Evolutionary conservation across 2,797 vertebrate species (phyloP).

Genomic region (Allobates femoralis): DNA sequence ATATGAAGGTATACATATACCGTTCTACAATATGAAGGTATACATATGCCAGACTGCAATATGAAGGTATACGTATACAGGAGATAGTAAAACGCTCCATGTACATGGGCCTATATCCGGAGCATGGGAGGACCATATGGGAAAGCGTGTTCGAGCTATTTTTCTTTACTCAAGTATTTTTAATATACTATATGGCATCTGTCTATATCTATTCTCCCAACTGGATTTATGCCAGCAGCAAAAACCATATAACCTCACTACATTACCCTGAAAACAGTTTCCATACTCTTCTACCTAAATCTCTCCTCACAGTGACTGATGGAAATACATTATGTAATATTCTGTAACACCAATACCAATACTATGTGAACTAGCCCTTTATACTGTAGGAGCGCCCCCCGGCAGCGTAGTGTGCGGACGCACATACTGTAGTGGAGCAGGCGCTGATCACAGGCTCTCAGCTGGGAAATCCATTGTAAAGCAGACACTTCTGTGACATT

Average conservation of each 20-base stretch:
- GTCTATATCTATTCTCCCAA: background rate
- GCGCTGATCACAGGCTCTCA: slow-evolving; percentile 41
- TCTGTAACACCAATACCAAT: background rate
- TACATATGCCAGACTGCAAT: background rate
- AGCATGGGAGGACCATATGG: background rate
- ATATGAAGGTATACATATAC: too few species aligned
- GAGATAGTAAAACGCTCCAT: background rate
- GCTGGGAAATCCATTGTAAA: slow-evolving; percentile 52
- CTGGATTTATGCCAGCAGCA: background rate
- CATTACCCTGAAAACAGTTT: background rate
- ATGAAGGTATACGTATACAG: background rate
- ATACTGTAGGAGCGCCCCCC: background rate
- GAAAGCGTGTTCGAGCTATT: background rate
- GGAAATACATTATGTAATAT: background rate
- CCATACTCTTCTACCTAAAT: background rate
- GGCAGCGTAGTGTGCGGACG: background rate
- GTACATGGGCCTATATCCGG: background rate
- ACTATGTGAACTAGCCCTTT: background rate
- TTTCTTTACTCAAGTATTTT: background rate
- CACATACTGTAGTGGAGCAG: background rate
- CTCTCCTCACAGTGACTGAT: background rate
- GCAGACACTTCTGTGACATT: slow-evolving; percentile 55
- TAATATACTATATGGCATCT: background rate
- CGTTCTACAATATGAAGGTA: too few species aligned
- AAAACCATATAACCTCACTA: background rate